Conservation (phyloP, 2,113 vertebrate genomes). For the Burhinus oedicnemus region DNA sequence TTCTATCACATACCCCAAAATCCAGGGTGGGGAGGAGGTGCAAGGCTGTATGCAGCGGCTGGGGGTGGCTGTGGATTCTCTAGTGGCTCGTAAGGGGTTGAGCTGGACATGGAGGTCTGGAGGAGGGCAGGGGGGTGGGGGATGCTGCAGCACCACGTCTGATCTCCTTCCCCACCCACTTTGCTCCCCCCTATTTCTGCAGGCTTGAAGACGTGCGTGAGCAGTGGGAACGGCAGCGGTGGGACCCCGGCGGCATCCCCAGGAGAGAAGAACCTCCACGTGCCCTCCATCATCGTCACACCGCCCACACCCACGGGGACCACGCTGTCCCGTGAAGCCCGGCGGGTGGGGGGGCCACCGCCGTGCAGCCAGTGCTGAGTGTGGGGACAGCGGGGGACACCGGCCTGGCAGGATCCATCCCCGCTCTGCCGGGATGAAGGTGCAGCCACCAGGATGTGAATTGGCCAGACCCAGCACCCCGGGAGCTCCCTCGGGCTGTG, state of each 20-base stretch:
- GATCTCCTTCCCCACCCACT: background rate
- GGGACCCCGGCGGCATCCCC: accelerated
- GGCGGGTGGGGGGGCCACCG: background rate
- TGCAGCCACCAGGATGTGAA: accelerated
- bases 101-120: background rate
- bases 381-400: too few species aligned
- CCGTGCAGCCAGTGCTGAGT: background rate
- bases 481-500: background rate
- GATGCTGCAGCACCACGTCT: accelerated
- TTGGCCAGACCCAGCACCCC: background rate
- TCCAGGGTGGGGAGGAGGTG: background rate
- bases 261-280: conserved; percentile 49
- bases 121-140: background rate
- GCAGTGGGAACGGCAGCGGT: background rate
- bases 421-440: background rate
- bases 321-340: conserved; percentile 20
- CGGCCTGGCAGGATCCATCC: background rate
- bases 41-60: background rate
- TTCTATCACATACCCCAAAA: background rate
- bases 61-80: background rate
- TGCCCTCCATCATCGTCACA: conserved; percentile 80
- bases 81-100: background rate
- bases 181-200: background rate
- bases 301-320: conserved; percentile 76
- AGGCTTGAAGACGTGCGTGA: conserved; percentile 77